phyloP scores from a whole-genome alignment of 2,113 vertebrate species.

The Diadophis punctatus region DNA sequence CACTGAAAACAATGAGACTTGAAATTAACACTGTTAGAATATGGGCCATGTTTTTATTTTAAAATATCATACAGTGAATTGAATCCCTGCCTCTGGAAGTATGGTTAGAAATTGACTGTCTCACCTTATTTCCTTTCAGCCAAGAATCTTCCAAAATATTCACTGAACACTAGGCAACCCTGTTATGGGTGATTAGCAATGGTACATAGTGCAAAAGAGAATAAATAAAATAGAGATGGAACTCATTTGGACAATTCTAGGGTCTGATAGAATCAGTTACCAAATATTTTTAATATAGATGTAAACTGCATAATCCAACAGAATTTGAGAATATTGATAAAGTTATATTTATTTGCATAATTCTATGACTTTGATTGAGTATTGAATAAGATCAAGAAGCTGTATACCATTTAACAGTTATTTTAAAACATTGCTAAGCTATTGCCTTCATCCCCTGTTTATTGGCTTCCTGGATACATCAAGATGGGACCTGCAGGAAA shows the following conservation, averaged over 20 bases:
- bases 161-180: not conserved
- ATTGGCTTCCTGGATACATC: not conserved
- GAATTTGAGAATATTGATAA: constrained; percentile 56
- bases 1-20: not conserved
- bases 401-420: not conserved
- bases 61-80: not conserved
- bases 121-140: not conserved
- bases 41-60: not conserved
- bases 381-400: too few relatives aligned
- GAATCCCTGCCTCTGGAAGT: not conserved
- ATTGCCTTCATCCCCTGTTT: not conserved
- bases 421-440: not conserved
- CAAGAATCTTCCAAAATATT: not conserved
- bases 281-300: constrained; percentile 11
- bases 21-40: not conserved
- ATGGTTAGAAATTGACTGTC: not conserved
- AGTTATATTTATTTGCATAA: constrained; percentile 59
- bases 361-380: not conserved
- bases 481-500: not conserved
- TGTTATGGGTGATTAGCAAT: not conserved
- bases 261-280: constrained; percentile 1
- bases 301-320: constrained; percentile 46
- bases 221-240: not conserved
- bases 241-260: not conserved
- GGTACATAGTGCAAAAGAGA: not conserved